These are phyloP conservation scores for Drosophila macrospina DNA, from an alignment of 2,888 invertebrate species.

Conservation along the genomic window DNA sequence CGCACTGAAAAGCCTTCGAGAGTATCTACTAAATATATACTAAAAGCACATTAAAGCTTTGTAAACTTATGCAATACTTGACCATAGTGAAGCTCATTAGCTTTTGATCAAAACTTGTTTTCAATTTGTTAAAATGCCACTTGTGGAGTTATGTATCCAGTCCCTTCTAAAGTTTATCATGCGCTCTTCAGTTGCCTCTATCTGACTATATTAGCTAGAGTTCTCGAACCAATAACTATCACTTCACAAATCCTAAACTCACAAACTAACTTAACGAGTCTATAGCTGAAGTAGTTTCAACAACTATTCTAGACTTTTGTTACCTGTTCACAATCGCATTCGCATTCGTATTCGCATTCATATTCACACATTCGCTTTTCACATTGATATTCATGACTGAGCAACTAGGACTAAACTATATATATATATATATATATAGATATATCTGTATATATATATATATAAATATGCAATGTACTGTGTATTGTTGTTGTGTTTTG, in stretches of 20 bases:
- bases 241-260: not conserved
- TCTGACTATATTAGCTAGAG: not conserved
- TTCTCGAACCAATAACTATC: not conserved
- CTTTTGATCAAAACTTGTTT: no score
- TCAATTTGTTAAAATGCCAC: conserved; percentile 5
- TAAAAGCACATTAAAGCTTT: not conserved
- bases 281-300: not conserved
- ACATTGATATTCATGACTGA: conserved; percentile 33
- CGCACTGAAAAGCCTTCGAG: not conserved
- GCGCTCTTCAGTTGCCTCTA: not conserved
- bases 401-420: conserved; percentile 32
- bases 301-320: not conserved
- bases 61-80: no score
- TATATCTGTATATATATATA: conserved; percentile 1
- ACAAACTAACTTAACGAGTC: not conserved
- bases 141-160: not conserved
- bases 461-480: conserved; percentile 6
- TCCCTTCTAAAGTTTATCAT: not conserved
- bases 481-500: conserved; percentile 16
- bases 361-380: conserved; percentile 1
- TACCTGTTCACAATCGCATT: not conserved
- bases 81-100: no score
- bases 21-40: no score
- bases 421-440: not conserved
- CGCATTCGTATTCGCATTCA: not conserved